Conservation (phyloP, 2,888 invertebrate genomes). For the Cataglyphis cursor region DNA sequence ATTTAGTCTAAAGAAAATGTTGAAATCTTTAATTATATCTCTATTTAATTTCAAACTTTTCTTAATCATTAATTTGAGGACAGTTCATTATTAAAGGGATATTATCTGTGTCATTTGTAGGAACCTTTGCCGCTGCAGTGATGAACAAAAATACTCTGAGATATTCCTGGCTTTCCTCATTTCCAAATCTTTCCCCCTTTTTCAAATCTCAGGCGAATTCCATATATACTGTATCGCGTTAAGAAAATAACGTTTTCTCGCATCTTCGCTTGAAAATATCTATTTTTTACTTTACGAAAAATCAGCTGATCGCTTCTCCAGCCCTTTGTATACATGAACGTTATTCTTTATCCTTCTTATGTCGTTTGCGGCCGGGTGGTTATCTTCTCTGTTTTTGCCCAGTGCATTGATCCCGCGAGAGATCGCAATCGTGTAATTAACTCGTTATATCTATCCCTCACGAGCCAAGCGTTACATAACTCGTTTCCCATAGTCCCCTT, state of each 20-base stretch:
- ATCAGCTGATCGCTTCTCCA: slow-evolving; percentile 2
- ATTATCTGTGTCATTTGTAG: background rate
- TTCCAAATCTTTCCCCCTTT: background rate
- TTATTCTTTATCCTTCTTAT: slow-evolving; percentile 51
- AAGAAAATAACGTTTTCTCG: background rate
- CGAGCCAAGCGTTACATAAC: slow-evolving; percentile 72
- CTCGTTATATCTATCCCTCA: slow-evolving; percentile 79
- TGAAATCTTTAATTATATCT: background rate
- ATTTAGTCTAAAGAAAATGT: background rate
- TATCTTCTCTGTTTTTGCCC: slow-evolving; percentile 64
- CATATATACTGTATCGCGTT: background rate
- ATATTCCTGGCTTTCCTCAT: background rate
- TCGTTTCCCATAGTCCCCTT: slow-evolving; percentile 29
- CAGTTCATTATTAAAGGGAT: background rate
- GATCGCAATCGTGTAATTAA: slow-evolving; percentile 78
- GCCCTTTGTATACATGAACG: slow-evolving; percentile 22
- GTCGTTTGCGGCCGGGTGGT: slow-evolving; percentile 37
- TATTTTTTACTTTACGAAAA: background rate
- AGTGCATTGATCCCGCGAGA: slow-evolving; percentile 78
- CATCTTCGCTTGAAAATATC: background rate
- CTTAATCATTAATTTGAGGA: too few relatives aligned
- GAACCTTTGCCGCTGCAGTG: background rate
- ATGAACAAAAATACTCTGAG: background rate
- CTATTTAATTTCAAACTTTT: background rate
- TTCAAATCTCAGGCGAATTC: background rate